Percentiles rank a stretch among this genome's conserved stretches.
Evolutionary conservation across 1,140 invertebrate genomes (phyloP).

Genomic region (Drosophila teissieri): DNA sequence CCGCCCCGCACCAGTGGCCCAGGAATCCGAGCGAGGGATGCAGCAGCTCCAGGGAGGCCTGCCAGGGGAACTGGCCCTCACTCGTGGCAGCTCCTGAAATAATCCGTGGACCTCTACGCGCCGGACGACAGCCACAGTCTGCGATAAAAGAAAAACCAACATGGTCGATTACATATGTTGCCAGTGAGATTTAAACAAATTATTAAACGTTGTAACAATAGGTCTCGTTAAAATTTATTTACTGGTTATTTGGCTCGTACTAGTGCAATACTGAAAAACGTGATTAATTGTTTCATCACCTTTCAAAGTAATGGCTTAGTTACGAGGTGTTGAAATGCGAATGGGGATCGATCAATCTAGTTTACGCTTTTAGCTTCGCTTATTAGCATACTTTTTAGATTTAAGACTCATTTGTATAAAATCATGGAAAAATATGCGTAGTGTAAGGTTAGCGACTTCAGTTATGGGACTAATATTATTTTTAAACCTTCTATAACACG

Average conservation of each 20-base stretch:
- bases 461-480: neutral
- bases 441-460: neutral
- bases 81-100: conserved; percentile 73
- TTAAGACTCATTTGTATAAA: neutral
- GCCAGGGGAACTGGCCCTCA: conserved; percentile 84
- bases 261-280: neutral
- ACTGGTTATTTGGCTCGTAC: too few relatives aligned
- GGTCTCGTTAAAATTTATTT: neutral
- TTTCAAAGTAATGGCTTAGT: conserved; percentile 6
- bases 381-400: neutral
- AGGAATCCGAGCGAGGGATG: conserved; percentile 95
- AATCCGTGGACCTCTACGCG: conserved; percentile 66
- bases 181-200: neutral
- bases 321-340: conserved; percentile 12
- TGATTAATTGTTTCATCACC: conserved; percentile 18
- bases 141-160: neutral
- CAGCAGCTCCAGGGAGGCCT: conserved; percentile 94
- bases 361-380: conserved; percentile 3
- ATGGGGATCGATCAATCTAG: conserved; percentile 24
- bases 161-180: too few relatives aligned
- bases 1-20: conserved; percentile 96
- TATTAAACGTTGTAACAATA: neutral
- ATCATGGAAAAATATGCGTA: neutral
- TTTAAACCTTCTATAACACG: too few relatives aligned
- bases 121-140: conserved; percentile 77